Evolutionary conservation across 2,797 vertebrate species (phyloP), one percentile per base, ranked within the genome.

Genomic region (Lophotriccus pileatus): DNA sequence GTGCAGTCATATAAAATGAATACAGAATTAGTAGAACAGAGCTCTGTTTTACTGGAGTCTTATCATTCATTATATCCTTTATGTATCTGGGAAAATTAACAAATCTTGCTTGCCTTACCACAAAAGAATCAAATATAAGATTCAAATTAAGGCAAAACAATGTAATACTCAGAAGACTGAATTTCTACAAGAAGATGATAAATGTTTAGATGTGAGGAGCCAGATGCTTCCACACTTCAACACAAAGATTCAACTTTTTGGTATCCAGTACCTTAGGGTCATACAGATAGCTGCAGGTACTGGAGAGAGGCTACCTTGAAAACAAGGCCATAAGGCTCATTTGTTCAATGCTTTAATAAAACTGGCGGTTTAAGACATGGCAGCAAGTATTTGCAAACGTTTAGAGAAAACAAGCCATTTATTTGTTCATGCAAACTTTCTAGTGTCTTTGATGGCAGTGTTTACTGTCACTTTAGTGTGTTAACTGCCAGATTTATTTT

Each of bases 401-500:
- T 94, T 56, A 76, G 59, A 75, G 44, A 86, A 85, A 84, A 87
- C 32, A 91, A 13, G 53, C 37, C 55, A 64, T 88, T 68, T 92
- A 90, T 82, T 93, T 91, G 72, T 46, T 97, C 97, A 97, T 96
- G 97, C 96, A 81, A 95, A 74, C 52, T 22, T 90, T 70, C 85
- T 87, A 62, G 62, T 7, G 41, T 72, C 59, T 90, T 76, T 72
- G 53, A 64, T 58, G 50, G 56, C 56, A 62, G 43, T 6, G 28
- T 84, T 94, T 41, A 74, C 52, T 83, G 59, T n/a, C n/a, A 25
- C 22, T 46, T 60, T 56, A 85, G 34, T 0, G 0, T n/a, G 20
- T 70, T 69, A 80, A 55, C 64, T 70, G 75, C 25, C 82, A 79
- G 32, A 56, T 56, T 60, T 46, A 4, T 18, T 7, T 34, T 50